Evolutionary conservation across 2,113 vertebrate species (phyloP).

Genomic region (Gracilinanus agilis): DNA sequence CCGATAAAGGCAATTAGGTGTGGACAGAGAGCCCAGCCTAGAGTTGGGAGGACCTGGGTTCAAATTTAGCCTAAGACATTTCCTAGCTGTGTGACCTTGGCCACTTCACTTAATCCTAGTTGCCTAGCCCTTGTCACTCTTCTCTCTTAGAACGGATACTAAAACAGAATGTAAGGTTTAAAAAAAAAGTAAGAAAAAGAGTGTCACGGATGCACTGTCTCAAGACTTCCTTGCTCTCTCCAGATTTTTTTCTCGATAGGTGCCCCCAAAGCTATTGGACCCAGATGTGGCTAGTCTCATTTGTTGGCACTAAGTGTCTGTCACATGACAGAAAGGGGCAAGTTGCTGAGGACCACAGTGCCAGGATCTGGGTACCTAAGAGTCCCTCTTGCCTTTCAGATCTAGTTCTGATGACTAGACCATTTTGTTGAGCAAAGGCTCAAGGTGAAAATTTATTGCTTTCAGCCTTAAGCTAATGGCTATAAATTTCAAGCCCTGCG

Average conservation of each 20-base stretch:
- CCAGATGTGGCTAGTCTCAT: background rate
- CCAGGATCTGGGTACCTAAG: constrained; percentile 1
- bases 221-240: background rate
- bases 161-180: too few relatives aligned
- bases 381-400: constrained; percentile 13
- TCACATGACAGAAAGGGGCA: background rate
- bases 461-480: background rate
- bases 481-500: background rate
- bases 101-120: too few relatives aligned
- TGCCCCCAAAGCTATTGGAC: background rate
- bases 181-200: background rate
- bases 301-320: background rate
- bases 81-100: too few relatives aligned
- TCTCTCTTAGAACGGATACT: too few relatives aligned
- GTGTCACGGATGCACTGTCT: background rate
- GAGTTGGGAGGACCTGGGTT: too few relatives aligned
- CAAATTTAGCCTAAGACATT: too few relatives aligned
- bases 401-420: constrained; percentile 25
- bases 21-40: too few relatives aligned
- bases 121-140: too few relatives aligned
- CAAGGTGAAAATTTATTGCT: constrained; percentile 43
- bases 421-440: constrained; percentile 21
- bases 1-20: too few relatives aligned
- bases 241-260: background rate
- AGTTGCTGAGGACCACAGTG: background rate